These are phyloP conservation scores for Nycteola revayana DNA, from an alignment of 2,888 invertebrate genomes.

Conservation along the genomic window DNA sequence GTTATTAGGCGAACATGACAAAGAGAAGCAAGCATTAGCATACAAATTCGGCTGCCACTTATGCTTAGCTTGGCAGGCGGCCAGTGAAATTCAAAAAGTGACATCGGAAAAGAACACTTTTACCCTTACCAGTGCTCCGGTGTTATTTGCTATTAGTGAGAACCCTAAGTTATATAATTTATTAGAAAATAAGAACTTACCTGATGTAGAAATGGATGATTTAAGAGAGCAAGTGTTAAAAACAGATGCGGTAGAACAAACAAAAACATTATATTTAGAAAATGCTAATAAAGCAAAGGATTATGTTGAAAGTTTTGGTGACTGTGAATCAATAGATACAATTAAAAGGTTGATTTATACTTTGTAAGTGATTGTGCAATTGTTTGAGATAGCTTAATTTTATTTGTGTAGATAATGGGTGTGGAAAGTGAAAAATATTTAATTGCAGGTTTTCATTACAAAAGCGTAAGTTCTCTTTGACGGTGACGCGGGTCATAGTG, in stretches of 20 bases:
- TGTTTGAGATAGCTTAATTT: too few relatives aligned
- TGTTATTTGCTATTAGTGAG: conserved; percentile 90
- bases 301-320: conserved; percentile 58
- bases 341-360: conserved; percentile 65
- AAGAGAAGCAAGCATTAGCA: conserved; percentile 86
- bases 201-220: conserved; percentile 83
- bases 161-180: conserved; percentile 84
- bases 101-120: conserved; percentile 81
- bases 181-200: conserved; percentile 80
- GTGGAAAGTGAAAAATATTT: too few relatives aligned
- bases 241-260: conserved; percentile 62
- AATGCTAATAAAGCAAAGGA: conserved; percentile 57
- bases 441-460: too few relatives aligned
- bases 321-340: conserved; percentile 59
- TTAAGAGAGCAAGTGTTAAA: conserved; percentile 61
- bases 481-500: too few relatives aligned
- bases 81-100: conserved; percentile 60
- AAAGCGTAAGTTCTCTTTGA: too few relatives aligned
- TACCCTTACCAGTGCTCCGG: conserved; percentile 90
- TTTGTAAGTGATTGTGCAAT: conserved; percentile 30
- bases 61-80: conserved; percentile 91
- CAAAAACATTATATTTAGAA: conserved; percentile 52
- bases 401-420: too few relatives aligned
- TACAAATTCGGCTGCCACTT: conserved; percentile 91
- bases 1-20: conserved; percentile 86